These are phyloP conservation scores for Apodemia zela DNA, from an alignment of 2,888 invertebrate genomes.

Conservation along the genomic window DNA sequence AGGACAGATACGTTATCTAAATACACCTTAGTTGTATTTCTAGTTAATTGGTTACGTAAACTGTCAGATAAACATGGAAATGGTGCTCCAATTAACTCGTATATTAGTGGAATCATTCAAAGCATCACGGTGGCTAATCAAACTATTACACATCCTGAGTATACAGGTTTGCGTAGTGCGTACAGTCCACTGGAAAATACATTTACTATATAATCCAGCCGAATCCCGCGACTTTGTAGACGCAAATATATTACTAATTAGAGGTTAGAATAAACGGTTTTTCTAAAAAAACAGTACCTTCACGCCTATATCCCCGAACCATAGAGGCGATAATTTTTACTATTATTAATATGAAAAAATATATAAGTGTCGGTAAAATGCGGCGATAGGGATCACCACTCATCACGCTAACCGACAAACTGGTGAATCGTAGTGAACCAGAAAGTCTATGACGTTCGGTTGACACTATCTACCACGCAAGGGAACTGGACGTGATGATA, in stretches of 20 bases:
- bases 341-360: no score
- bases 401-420: no score
- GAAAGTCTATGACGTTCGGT: no score
- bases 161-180: background rate
- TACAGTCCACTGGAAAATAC: background rate
- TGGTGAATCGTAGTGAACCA: no score
- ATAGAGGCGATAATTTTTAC: no score
- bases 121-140: slow-evolving; percentile 12
- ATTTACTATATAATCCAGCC: background rate
- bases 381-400: no score
- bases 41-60: slow-evolving; percentile 22
- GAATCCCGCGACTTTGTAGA: background rate
- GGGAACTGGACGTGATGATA: no score
- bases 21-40: slow-evolving; percentile 18
- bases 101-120: slow-evolving; percentile 16
- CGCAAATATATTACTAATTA: background rate
- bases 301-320: no score
- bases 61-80: slow-evolving; percentile 22
- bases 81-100: slow-evolving; percentile 33
- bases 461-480: no score
- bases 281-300: no score
- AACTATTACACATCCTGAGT: slow-evolving; percentile 13
- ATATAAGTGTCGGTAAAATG: no score
- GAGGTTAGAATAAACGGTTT: no score
- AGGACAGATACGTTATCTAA: slow-evolving; percentile 18